Conservation (phyloP, 2,888 invertebrate species). For the Ceraclea dissimilis region DNA sequence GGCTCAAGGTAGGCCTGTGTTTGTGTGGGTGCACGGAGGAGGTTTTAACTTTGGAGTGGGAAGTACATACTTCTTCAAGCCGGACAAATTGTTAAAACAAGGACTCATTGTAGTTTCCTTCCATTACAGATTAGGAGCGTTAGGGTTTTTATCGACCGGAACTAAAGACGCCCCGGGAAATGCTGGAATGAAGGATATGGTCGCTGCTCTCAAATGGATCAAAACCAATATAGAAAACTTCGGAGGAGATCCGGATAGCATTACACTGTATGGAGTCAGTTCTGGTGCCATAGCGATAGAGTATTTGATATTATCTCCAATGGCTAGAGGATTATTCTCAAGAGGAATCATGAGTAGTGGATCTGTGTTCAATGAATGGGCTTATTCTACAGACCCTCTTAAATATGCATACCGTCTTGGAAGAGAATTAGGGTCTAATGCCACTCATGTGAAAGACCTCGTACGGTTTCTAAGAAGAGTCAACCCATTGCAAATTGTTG, state of each 20-base stretch:
- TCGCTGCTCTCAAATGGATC: conserved; percentile 42
- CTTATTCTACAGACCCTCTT: conserved; percentile 32
- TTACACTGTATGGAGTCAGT: conserved; percentile 43
- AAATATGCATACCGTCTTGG: conserved; percentile 35
- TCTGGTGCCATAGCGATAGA: conserved; percentile 38
- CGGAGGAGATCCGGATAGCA: conserved; percentile 39
- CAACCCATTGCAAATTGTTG: conserved; percentile 34
- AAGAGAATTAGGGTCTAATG: conserved; percentile 39
- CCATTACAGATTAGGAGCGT: conserved; percentile 38
- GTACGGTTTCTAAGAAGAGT: conserved; percentile 33
- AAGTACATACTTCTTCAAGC: conserved; percentile 37
- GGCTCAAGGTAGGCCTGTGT: conserved; percentile 34
- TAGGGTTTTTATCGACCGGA: conserved; percentile 42
- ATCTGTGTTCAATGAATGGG: conserved; percentile 34
- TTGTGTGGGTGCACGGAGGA: conserved; percentile 45
- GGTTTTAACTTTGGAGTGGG: conserved; percentile 39
- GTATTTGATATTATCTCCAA: conserved; percentile 34
- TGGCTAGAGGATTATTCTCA: conserved; percentile 36
- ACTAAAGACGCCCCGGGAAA: conserved; percentile 39
- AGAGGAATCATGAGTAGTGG: conserved; percentile 39
- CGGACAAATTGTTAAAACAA: conserved; percentile 38
- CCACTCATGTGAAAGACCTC: conserved; percentile 33
- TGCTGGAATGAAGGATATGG: conserved; percentile 39
- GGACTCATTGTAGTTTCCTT: conserved; percentile 40
- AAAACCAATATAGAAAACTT: conserved; percentile 35